A percentile compares a stretch with the other conserved stretches of the same genome.
These are phyloP conservation scores for Pelobates cultripes DNA, from an alignment of 2,797 vertebrate genomes.

Conservation along the genomic window DNA sequence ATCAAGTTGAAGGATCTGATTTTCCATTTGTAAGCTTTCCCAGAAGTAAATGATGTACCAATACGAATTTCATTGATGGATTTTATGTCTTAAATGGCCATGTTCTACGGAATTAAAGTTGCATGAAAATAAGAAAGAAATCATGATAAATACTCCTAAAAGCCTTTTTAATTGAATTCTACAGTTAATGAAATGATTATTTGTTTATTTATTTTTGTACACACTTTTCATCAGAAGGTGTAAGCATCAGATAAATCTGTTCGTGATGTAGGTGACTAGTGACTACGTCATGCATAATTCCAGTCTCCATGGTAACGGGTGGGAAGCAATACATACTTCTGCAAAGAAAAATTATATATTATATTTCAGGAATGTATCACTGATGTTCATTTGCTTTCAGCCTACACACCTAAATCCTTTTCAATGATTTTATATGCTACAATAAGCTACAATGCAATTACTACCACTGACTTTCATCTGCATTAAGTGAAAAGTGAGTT, in stretches of 20 bases:
- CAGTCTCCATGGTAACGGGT: constrained; percentile 34
- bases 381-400: constrained; percentile 36
- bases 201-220: too few species aligned
- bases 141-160: too few species aligned
- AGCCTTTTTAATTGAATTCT: too few species aligned
- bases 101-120: too few species aligned
- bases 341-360: constrained; percentile 3
- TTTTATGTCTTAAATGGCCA: too few species aligned
- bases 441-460: background rate
- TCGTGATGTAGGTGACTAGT: background rate
- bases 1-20: too few species aligned
- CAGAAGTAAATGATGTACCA: too few species aligned
- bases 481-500: constrained; percentile 11
- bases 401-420: constrained; percentile 24
- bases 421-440: constrained; percentile 24
- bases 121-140: too few species aligned
- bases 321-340: constrained; percentile 24
- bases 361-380: constrained; percentile 20
- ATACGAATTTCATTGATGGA: too few species aligned
- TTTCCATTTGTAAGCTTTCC: too few species aligned
- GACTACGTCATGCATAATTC: constrained; percentile 33
- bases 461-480: constrained; percentile 6
- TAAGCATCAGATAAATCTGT: background rate
- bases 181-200: too few species aligned
- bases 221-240: too few species aligned